Base-by-base conservation (phyloP, 2,113 vertebrate genomes). In the Ia io region DNA sequence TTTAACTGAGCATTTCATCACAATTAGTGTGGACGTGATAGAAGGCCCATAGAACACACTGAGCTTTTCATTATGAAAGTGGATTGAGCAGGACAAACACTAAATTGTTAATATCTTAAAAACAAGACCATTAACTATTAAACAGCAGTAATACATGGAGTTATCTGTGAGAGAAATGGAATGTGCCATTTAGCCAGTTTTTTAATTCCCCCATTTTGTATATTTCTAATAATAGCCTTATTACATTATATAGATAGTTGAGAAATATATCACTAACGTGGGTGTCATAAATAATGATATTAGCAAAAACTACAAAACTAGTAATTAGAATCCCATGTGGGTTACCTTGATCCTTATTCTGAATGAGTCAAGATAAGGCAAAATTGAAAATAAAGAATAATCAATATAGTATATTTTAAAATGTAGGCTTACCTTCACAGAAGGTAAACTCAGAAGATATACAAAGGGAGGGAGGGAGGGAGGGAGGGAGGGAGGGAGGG, bases 211-310 rank as follows among this genome's bases (percentile, higher is more conserved):
- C 77, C 51, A 30, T 53, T 93, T 97, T 96, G 79, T 67, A 23
- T 96, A 47, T 91, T 98, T 96, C 95, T 93, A 95, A 67, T 93
- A 95, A 69, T 56, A 96, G 70, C 40, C 17, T 79, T 97, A 91
- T 93, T 91, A 96, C 96, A 14, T 92, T 94, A 82, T 73, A 83
- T 3, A 86, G 84, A 93, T 73, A 96, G n/a, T 30, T 91, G 23
- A 97, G 63, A 94, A 97, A 94, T 84, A 40, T 42, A 92, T 96
- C 87, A 65, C 74, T 44, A 95, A 88, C 84, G 91, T 93, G 61
- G 82, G 97, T 97, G 89, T 93, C 95, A 97, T 97, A 97, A 95
- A 95, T 91, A 96, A 97, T 84, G 89, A 93, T 91, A 96, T 80
- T 85, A 91, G 86, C 90, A 96, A 95, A 93, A 40, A 80, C 91